These are phyloP conservation scores for Heliconius congener DNA, from an alignment of 1,140 invertebrate species.

Conservation along the genomic window DNA sequence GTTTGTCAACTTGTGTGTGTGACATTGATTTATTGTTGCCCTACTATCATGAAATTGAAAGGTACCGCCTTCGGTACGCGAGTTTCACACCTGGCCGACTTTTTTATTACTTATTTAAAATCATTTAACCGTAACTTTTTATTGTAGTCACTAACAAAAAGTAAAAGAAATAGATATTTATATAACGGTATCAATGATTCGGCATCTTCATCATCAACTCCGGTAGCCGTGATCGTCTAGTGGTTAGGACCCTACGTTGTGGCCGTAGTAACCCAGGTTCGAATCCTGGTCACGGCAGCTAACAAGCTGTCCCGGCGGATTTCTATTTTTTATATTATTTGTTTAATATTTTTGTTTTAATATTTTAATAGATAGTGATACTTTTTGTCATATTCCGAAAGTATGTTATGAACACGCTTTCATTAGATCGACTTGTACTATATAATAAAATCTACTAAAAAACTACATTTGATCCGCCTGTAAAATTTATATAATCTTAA, in stretches of 20 bases:
- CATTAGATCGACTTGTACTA: too few species aligned
- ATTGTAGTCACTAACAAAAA: neutral
- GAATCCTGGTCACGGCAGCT: slow-evolving; percentile 62
- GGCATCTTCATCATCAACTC: slow-evolving; percentile 16
- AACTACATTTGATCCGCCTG: too few species aligned
- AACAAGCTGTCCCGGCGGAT: slow-evolving; percentile 20
- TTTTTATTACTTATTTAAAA: neutral
- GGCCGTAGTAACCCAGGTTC: slow-evolving; percentile 51
- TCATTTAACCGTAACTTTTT: slow-evolving; percentile 1
- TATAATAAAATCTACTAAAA: too few species aligned
- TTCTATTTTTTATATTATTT: neutral
- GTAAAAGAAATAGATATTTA: neutral
- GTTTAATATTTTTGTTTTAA: neutral
- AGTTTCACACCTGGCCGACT: neutral
- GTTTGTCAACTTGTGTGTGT: too few species aligned
- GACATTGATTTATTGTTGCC: too few species aligned
- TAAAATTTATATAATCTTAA: too few species aligned
- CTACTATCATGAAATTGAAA: neutral
- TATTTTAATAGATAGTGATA: too few species aligned
- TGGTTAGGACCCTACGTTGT: slow-evolving; percentile 49
- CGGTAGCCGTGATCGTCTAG: slow-evolving; percentile 49
- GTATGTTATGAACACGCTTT: too few species aligned
- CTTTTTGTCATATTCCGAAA: too few species aligned
- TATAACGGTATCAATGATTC: neutral
- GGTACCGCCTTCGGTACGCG: neutral